phyloP scores from a whole-genome alignment of 1,140 invertebrate species.

The Zaprionus africanus region DNA sequence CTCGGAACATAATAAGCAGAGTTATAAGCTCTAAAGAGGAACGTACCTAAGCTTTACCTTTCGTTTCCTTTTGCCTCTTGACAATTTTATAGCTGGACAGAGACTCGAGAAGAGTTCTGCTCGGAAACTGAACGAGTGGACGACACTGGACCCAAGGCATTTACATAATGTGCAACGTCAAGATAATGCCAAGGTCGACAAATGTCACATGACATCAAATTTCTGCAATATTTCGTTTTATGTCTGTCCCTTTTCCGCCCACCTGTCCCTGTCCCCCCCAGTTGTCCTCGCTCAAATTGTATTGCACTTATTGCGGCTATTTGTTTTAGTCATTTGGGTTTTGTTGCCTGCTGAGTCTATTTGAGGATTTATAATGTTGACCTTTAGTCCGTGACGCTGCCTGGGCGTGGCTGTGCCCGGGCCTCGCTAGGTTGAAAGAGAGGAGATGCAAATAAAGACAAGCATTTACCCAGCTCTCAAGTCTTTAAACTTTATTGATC shows the following conservation, averaged over 20 bases:
- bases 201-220: constrained; percentile 1
- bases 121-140: background rate
- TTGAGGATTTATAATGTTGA: constrained; percentile 2
- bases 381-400: background rate
- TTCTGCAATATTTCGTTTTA: constrained; percentile 3
- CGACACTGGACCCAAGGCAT: background rate
- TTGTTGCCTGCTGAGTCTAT: background rate
- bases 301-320: constrained; percentile 10
- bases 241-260: background rate
- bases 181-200: background rate
- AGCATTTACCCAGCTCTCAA: background rate
- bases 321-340: constrained; percentile 10
- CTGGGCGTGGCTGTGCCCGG: background rate
- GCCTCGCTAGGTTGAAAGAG: background rate
- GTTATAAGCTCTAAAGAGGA: no score
- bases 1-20: background rate
- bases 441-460: background rate
- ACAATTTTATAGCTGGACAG: background rate
- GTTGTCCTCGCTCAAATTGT: background rate
- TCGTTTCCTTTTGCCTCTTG: background rate
- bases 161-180: background rate
- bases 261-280: background rate
- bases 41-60: background rate
- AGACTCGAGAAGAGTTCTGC: background rate
- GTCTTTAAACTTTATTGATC: background rate